Percentiles rank a stretch among this genome's conserved stretches.
Conservation (phyloP, 2,113 vertebrate species). For the Rhinopomastus cyanomelas region DNA sequence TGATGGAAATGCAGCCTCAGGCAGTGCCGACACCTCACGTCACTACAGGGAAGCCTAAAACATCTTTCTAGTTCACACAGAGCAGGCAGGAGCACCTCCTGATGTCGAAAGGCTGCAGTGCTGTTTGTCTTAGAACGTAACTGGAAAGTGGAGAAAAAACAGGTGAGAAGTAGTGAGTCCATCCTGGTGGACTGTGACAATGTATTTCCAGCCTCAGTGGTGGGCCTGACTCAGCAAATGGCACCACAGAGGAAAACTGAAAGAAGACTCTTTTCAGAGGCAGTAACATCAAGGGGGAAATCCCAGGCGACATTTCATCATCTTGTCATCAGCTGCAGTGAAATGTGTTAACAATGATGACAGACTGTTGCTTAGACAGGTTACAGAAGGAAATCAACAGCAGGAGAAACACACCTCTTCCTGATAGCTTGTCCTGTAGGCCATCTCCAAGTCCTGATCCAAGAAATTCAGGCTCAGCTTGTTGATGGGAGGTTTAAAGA, state of each 20-base stretch:
- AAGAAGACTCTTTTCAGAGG: not conserved
- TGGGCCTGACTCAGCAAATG: not conserved
- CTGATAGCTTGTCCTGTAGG: constrained; percentile 92
- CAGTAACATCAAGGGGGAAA: not conserved
- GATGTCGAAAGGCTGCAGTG: not conserved
- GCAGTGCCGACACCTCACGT: not conserved
- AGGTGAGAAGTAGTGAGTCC: not conserved
- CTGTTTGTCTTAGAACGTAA: not conserved
- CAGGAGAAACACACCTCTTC: constrained; percentile 81
- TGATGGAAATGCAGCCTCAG: not conserved
- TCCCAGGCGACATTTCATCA: not conserved
- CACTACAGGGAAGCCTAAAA: not conserved
- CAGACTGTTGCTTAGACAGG: not conserved
- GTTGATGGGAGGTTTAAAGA: constrained; percentile 97
- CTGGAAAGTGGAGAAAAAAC: not conserved
- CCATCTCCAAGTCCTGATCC: constrained; percentile 85
- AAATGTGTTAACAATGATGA: not conserved
- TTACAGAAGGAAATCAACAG: not conserved
- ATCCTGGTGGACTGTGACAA: not conserved
- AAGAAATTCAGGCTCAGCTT: constrained; percentile 96
- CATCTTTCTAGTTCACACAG: not conserved
- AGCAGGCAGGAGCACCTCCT: not conserved
- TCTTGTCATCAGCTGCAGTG: not conserved
- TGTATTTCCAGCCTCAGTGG: not conserved
- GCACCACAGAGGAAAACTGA: not conserved